Conservation (phyloP, 2,797 vertebrate species). For the Garrulus glandarius region DNA sequence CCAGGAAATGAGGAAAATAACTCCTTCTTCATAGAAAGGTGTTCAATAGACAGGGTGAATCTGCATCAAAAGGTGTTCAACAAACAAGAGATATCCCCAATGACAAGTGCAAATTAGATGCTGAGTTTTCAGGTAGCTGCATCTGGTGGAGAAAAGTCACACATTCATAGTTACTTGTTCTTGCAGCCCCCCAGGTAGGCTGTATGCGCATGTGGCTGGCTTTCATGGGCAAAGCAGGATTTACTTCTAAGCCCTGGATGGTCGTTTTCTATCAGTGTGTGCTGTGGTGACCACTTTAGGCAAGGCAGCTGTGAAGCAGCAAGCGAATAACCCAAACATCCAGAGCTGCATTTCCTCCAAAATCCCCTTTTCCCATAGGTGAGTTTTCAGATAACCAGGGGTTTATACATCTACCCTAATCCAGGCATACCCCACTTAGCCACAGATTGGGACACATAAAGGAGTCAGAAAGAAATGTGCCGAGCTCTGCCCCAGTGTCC, state of each 20-base stretch:
- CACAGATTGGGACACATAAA: background rate
- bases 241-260: background rate
- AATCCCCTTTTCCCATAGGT: background rate
- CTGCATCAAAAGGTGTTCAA: background rate
- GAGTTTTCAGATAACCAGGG: background rate
- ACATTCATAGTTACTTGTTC: background rate
- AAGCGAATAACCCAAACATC: background rate
- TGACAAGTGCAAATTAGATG: constrained; percentile 23
- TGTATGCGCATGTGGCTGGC: background rate
- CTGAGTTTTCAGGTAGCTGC: background rate
- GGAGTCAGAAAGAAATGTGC: background rate
- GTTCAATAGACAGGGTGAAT: background rate
- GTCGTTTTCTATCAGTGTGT: background rate
- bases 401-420: background rate
- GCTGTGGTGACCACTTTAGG: background rate
- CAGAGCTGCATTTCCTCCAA: background rate
- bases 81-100: background rate
- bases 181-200: background rate
- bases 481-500: background rate
- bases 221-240: background rate
- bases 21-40: background rate
- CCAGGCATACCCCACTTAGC: background rate
- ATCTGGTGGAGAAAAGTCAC: background rate
- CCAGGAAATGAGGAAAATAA: background rate
- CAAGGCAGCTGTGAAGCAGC: background rate